phyloP scores from a whole-genome alignment of 2,888 invertebrate genomes.

The Syritta pipiens region DNA sequence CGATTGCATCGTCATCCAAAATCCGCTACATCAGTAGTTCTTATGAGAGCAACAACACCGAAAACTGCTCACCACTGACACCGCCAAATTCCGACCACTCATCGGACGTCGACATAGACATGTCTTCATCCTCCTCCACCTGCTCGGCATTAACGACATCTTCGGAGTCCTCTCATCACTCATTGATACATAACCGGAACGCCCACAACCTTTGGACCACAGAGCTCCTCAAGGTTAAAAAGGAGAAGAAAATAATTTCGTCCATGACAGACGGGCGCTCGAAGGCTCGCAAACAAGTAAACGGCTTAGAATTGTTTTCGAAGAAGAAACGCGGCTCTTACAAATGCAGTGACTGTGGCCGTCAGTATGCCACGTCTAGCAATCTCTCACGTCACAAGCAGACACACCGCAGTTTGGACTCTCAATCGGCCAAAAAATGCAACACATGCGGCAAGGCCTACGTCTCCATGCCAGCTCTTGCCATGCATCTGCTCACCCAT shows the following conservation, averaged over 20 bases:
- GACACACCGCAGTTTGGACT: slow-evolving; percentile 95
- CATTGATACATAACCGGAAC: slow-evolving; percentile 27
- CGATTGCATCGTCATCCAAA: slow-evolving; percentile 72
- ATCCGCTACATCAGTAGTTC: slow-evolving; percentile 77
- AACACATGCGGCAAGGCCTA: slow-evolving; percentile 97
- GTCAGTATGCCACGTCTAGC: slow-evolving; percentile 94
- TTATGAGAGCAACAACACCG: slow-evolving; percentile 78
- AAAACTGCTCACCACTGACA: slow-evolving; percentile 81
- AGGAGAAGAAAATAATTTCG: slow-evolving; percentile 73
- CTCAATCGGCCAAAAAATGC: slow-evolving; percentile 96
- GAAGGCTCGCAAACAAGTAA: slow-evolving; percentile 74
- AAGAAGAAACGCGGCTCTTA: slow-evolving; percentile 81
- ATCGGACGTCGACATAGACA: slow-evolving; percentile 84
- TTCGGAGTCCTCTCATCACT: slow-evolving; percentile 73
- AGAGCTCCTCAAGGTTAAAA: slow-evolving; percentile 59
- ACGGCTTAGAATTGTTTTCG: slow-evolving; percentile 60
- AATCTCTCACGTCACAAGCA: slow-evolving; percentile 94
- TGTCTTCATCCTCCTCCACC: slow-evolving; percentile 74
- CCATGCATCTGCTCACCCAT: slow-evolving; percentile 96
- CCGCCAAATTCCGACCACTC: slow-evolving; percentile 88
- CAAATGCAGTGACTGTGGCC: slow-evolving; percentile 92
- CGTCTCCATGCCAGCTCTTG: slow-evolving; percentile 98
- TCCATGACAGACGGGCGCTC: slow-evolving; percentile 77
- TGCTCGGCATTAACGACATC: slow-evolving; percentile 62
- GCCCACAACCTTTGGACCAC: slow-evolving; percentile 71